phyloP scores from a whole-genome alignment of 2,113 vertebrate genomes.

The Hydrochoerus hydrochaeris region DNA sequence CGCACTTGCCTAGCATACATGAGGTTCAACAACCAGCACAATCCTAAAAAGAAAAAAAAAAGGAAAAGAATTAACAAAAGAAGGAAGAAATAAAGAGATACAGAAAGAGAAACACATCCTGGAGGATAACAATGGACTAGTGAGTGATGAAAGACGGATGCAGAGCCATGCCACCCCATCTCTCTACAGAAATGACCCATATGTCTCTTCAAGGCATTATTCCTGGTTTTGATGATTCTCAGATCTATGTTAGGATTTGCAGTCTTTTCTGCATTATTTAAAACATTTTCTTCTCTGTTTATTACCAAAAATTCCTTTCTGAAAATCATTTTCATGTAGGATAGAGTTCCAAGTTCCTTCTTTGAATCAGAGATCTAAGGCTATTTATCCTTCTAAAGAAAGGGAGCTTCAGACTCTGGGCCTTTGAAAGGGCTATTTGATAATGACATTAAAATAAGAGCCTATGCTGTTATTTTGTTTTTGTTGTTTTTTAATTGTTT shows the following conservation, averaged over 20 bases:
- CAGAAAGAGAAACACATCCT: neutral
- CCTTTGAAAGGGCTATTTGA: neutral
- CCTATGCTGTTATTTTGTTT: too few species aligned
- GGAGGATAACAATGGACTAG: neutral
- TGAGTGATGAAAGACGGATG: neutral
- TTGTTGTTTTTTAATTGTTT: too few species aligned
- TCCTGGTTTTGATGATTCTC: neutral
- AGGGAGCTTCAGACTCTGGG: neutral
- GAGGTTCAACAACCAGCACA: too few species aligned
- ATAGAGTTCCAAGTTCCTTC: neutral
- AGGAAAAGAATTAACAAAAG: too few species aligned
- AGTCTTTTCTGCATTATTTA: neutral
- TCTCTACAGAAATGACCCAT: neutral
- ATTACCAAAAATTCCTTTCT: neutral
- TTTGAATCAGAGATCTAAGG: neutral
- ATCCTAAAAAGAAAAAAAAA: too few species aligned
- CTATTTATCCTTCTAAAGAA: neutral
- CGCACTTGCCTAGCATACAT: too few species aligned
- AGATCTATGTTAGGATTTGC: neutral
- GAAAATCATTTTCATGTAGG: neutral
- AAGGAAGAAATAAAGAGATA: too few species aligned
- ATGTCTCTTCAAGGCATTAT: neutral
- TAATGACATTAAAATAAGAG: neutral
- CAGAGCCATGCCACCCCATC: rapidly evolving
- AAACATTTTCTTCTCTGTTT: neutral